Evolutionary conservation across 2,888 invertebrate genomes (phyloP), one percentile per base, ranked within the genome.

Genomic region (Ophraella communa): DNA sequence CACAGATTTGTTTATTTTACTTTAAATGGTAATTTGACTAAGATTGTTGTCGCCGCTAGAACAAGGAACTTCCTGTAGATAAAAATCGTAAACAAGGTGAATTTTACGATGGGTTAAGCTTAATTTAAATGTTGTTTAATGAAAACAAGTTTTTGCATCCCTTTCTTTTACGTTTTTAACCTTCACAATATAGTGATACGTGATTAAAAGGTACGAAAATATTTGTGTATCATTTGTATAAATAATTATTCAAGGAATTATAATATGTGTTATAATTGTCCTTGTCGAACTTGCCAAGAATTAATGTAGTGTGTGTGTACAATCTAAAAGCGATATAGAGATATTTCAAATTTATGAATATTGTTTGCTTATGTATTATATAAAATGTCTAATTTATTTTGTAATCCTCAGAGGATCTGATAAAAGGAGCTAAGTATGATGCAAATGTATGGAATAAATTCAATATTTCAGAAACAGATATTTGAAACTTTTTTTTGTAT

Each of bases 1-100:
- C 42, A 42, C n/a, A 11, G 44, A 20, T 56, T 54, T 60, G 64
- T 49, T 64, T 59, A 54, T 39, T 47, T 54, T 18, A 33, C 17
- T 55, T 21, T 30, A 52, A 62, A 62, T 63, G 30, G 57, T 44
- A 23, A 42, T 44, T 52, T 57, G 57, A 49, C 24, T 11, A 17
- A 39, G 39, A 39, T 17, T 39, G 39, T 39, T 39, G 23, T n/a
- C 45, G n/a, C 23, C 23, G 21, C 5, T 3, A 45, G 3, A 1
- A 21, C 23, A 45, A 11, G 23, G 4, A 20, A 45, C 17, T 45
- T 45, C 20, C 45, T 42, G 1, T 45, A 3, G n/a, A n/a, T n/a
- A n/a, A n/a, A n/a, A n/a, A n/a, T n/a, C n/a, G n/a, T n/a, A n/a
- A n/a, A n/a, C n/a, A n/a, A n/a, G n/a, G n/a, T n/a, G n/a, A n/a